Evolutionary conservation across 2,113 vertebrate genomes (phyloP).

Genomic region (Riparia riparia): DNA sequence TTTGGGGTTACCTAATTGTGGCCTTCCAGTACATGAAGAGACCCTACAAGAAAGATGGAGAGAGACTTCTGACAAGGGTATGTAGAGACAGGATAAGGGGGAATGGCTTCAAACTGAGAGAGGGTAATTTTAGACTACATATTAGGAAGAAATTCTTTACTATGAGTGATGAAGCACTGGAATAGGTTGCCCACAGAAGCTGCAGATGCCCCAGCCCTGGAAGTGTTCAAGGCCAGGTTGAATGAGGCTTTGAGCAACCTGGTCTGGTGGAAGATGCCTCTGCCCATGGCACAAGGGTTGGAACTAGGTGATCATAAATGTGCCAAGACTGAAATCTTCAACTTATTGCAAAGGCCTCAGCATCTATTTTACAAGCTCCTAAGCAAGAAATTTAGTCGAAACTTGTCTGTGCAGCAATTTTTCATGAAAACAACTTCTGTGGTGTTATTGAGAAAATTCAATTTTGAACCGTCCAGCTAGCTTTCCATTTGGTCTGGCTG

Average conservation of each 20-base stretch:
- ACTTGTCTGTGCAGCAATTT: background rate
- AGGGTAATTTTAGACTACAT: background rate
- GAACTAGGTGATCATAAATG: rapidly evolving
- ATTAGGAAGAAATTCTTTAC: background rate
- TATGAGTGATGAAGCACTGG: background rate
- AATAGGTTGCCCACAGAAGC: background rate
- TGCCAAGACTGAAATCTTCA: background rate
- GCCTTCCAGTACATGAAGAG: background rate
- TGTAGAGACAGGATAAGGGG: background rate
- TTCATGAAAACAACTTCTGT: background rate
- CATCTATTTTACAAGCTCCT: background rate
- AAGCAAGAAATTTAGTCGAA: background rate
- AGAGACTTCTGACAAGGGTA: background rate
- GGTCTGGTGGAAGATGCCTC: background rate
- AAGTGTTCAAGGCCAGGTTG: background rate
- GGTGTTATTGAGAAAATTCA: background rate
- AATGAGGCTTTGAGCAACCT: background rate
- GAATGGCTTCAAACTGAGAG: background rate
- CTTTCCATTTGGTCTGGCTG: background rate
- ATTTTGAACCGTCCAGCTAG: background rate
- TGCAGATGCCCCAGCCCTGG: background rate
- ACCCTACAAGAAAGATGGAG: background rate
- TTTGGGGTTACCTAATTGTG: background rate
- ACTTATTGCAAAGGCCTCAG: background rate
- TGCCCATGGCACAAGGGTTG: rapidly evolving